These are phyloP conservation scores for Cheumatopsyche charites DNA, from an alignment of 1,140 invertebrate species.

Conservation along the genomic window DNA sequence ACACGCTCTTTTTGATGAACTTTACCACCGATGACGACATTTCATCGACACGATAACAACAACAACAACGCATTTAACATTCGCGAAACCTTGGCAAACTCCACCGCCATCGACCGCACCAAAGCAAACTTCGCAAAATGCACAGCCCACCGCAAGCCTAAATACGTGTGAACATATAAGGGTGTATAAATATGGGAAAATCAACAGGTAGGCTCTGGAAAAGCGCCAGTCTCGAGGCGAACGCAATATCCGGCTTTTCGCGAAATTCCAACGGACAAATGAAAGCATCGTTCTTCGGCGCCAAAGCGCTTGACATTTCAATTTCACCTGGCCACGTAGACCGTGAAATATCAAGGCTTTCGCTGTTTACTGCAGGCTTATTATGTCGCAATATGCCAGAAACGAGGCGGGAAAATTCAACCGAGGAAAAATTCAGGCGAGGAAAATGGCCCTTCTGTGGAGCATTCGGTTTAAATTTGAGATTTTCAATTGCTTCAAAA, in stretches of 20 bases:
- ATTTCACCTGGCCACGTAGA: conserved; percentile 14
- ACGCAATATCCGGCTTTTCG: conserved; percentile 22
- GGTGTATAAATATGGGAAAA: neutral
- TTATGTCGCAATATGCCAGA: too few relatives aligned
- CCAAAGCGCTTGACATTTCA: conserved; percentile 37
- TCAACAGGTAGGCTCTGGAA: conserved; percentile 28
- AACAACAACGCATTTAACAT: too few relatives aligned
- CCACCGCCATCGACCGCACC: neutral
- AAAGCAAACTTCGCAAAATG: neutral
- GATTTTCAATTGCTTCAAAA: too few relatives aligned
- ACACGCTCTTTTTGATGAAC: neutral
- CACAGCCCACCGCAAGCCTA: neutral
- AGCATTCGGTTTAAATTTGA: too few relatives aligned
- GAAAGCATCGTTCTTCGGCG: conserved; percentile 35
- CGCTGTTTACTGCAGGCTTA: too few relatives aligned
- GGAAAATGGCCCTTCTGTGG: too few relatives aligned
- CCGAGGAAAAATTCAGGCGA: too few relatives aligned
- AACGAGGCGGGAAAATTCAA: too few relatives aligned
- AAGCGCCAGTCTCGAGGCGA: neutral
- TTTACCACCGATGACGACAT: too few relatives aligned
- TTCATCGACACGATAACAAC: too few relatives aligned
- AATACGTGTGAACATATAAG: neutral
- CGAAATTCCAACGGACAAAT: conserved; percentile 2
- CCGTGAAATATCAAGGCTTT: conserved; percentile 30
- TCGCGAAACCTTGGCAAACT: too few relatives aligned